Conservation (phyloP, 2,797 vertebrate species). For the Sparus aurata region DNA sequence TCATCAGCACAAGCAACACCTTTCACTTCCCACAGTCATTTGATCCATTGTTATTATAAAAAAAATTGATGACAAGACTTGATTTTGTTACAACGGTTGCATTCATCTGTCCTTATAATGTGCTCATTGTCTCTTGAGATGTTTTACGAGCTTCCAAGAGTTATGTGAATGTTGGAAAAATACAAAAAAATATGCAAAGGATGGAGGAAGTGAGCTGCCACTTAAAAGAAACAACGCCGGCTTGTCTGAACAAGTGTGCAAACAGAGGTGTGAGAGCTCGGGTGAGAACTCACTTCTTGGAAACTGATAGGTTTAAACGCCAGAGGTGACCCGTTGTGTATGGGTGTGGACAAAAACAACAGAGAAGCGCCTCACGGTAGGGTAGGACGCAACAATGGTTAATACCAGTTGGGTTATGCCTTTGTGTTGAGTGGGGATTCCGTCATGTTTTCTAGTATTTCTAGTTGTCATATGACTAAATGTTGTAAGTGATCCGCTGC, state of each 20-base stretch:
- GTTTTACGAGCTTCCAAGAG: neutral
- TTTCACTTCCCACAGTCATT: too few relatives aligned
- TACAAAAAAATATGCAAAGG: neutral
- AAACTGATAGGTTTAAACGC: conserved; percentile 4
- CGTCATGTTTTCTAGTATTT: neutral
- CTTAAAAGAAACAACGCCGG: neutral
- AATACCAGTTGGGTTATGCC: neutral
- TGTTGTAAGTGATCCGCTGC: neutral
- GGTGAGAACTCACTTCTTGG: conserved; percentile 1
- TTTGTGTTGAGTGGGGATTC: neutral
- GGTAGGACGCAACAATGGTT: neutral
- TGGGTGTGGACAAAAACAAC: conserved; percentile 7
- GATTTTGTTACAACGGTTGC: too few relatives aligned
- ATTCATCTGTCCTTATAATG: too few relatives aligned
- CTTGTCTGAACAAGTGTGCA: conserved; percentile 14
- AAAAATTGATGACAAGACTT: too few relatives aligned
- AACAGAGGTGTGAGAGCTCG: neutral
- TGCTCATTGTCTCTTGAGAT: neutral
- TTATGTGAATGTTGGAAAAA: neutral
- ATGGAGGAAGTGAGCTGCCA: neutral
- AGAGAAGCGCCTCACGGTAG: neutral
- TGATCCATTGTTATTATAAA: too few relatives aligned
- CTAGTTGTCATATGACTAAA: neutral
- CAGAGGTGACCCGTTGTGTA: neutral
- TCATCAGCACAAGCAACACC: too few relatives aligned